A percentile compares a stretch with the other conserved stretches of the same genome.
Conservation (phyloP, 2,797 vertebrate genomes). For the Siniperca obscura region DNA sequence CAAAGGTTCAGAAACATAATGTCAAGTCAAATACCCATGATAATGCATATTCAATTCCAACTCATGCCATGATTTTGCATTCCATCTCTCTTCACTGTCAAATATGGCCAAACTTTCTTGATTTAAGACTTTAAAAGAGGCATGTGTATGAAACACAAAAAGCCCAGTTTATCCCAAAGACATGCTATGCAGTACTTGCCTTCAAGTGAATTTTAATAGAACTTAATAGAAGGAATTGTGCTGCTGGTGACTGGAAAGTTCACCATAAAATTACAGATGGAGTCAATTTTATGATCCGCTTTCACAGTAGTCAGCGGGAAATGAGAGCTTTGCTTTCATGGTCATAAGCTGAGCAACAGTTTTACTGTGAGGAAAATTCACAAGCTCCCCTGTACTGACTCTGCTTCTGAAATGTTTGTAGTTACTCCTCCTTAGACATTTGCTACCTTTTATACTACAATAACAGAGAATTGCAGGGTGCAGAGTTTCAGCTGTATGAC, state of each 20-base stretch:
- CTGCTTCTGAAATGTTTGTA: conserved; percentile 49
- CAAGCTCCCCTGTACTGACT: conserved; percentile 26
- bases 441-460: conserved; percentile 54
- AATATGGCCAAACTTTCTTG: background rate
- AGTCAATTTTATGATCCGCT: conserved; percentile 83
- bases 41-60: background rate
- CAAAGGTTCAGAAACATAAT: background rate
- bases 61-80: background rate
- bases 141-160: background rate
- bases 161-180: background rate
- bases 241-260: conserved; percentile 76
- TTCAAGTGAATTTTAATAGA: conserved; percentile 33
- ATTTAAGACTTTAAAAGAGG: conserved; percentile 20
- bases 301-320: conserved; percentile 84
- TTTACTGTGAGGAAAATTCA: conserved; percentile 72
- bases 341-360: conserved; percentile 66
- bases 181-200: background rate
- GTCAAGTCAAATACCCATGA: background rate
- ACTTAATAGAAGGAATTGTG: conserved; percentile 47
- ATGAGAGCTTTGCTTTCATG: conserved; percentile 78
- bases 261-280: conserved; percentile 81
- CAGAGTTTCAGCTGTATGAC: conserved; percentile 15
- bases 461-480: conserved; percentile 34
- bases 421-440: conserved; percentile 48
- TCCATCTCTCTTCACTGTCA: background rate